A percentile compares a stretch with the other conserved stretches of the same genome.
Evolutionary conservation across 2,888 invertebrate species (phyloP).

Genomic region (Ptychoptera albimana): DNA sequence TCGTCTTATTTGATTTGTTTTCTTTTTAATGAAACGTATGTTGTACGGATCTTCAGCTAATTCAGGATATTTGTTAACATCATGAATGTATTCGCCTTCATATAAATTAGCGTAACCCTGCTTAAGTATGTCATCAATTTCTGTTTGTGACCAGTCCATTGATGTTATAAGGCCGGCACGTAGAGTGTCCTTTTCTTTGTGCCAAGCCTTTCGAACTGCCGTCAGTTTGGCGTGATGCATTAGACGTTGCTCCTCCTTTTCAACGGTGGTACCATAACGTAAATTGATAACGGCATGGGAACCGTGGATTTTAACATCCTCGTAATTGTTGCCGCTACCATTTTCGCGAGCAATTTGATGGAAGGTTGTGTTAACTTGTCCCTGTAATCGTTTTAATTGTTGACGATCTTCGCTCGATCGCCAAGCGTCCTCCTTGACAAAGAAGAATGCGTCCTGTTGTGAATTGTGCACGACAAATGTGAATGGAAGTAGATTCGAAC

Average conservation of each 20-base stretch:
- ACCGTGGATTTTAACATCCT: slow-evolving; percentile 83
- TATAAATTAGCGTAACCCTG: slow-evolving; percentile 70
- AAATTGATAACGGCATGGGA: slow-evolving; percentile 80
- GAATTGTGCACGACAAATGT: slow-evolving; percentile 77
- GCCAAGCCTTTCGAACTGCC: slow-evolving; percentile 86
- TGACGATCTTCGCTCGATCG: slow-evolving; percentile 77
- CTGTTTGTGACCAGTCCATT: slow-evolving; percentile 74
- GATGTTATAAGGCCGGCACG: slow-evolving; percentile 60
- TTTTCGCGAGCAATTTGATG: slow-evolving; percentile 62
- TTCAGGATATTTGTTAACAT: slow-evolving; percentile 78
- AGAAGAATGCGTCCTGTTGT: slow-evolving; percentile 84
- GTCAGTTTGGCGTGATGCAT: slow-evolving; percentile 79
- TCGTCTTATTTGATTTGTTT: slow-evolving; percentile 52
- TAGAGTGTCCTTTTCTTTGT: slow-evolving; percentile 72
- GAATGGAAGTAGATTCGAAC: slow-evolving; percentile 73
- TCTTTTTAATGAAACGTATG: slow-evolving; percentile 74
- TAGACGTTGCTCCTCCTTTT: slow-evolving; percentile 75
- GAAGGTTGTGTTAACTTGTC: slow-evolving; percentile 82
- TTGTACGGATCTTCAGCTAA: slow-evolving; percentile 93
- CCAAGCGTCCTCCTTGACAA: slow-evolving; percentile 84
- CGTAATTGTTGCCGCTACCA: slow-evolving; percentile 53
- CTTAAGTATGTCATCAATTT: slow-evolving; percentile 77
- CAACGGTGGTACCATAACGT: slow-evolving; percentile 84
- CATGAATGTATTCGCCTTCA: slow-evolving; percentile 83
- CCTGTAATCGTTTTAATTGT: slow-evolving; percentile 75